These are phyloP conservation scores for Phengaris alcon DNA, from an alignment of 2,888 invertebrate genomes.

Conservation along the genomic window DNA sequence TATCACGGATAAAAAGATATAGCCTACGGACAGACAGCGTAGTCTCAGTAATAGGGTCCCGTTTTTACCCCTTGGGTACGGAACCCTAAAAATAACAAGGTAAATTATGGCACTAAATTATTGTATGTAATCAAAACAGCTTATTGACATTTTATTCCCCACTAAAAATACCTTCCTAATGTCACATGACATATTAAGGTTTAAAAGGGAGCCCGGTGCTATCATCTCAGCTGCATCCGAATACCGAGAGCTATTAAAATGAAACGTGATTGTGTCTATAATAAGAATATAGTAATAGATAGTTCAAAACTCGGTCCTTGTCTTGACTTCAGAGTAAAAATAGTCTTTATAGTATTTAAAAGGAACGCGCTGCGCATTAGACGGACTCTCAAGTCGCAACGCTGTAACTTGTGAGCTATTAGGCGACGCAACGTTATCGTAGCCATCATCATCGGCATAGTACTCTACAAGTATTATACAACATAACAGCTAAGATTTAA, in stretches of 20 bases:
- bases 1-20: too few species aligned
- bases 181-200: not conserved
- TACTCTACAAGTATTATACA: not conserved
- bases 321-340: constrained; percentile 15
- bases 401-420: not conserved
- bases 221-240: not conserved
- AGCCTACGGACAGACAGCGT: too few species aligned
- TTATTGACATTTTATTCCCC: not conserved
- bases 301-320: constrained; percentile 21
- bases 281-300: not conserved
- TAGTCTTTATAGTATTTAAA: constrained; percentile 20
- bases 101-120: too few species aligned
- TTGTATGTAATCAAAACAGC: not conserved
- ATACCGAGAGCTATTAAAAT: not conserved
- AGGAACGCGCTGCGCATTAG: constrained; percentile 23
- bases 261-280: constrained; percentile 7
- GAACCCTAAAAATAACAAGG: not conserved
- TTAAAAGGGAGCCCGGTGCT: not conserved
- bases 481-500: too few species aligned
- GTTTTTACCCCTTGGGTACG: too few species aligned
- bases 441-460: not conserved
- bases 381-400: not conserved
- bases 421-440: not conserved
- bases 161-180: not conserved
- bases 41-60: too few species aligned